Conservation (phyloP, 2,888 invertebrate genomes). For the Eupithecia tripunctaria region DNA sequence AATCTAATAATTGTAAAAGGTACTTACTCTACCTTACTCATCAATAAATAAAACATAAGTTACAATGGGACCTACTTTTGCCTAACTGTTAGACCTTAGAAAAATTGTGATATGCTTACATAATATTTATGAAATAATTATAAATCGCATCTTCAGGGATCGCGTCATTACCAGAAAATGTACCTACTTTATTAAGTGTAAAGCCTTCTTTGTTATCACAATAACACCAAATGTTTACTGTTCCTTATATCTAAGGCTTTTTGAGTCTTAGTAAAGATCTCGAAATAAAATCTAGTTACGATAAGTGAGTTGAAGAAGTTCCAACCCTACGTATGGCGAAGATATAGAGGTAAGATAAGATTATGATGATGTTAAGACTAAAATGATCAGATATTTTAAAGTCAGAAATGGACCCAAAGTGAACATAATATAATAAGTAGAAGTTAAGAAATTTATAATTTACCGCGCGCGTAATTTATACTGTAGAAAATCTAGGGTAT, state of each 20-base stretch:
- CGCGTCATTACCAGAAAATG: conserved; percentile 31
- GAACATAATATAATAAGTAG: conserved; percentile 4
- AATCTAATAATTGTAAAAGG: not conserved
- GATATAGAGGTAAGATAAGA: not conserved
- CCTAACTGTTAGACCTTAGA: conserved; percentile 68
- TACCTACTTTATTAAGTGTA: conserved; percentile 5
- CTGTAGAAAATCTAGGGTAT: conserved; percentile 1
- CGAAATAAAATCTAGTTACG: not conserved
- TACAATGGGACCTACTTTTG: conserved; percentile 72
- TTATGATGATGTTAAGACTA: not conserved
- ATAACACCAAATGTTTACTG: conserved; percentile 17
- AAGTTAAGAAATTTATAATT: conserved; percentile 7
- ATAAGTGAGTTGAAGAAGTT: not conserved
- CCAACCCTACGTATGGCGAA: not conserved
- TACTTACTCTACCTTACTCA: conserved; percentile 32
- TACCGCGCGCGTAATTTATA: not conserved
- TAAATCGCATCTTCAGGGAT: conserved; percentile 21
- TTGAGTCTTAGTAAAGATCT: not conserved
- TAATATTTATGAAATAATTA: conserved; percentile 48
- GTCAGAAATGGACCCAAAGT: conserved; percentile 3
- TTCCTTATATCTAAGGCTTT: not conserved
- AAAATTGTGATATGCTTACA: conserved; percentile 61
- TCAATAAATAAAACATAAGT: conserved; percentile 59
- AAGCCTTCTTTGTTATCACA: conserved; percentile 12
- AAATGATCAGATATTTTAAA: conserved; percentile 3